Evolutionary conservation across 2,888 invertebrate species (phyloP), one percentile per base, ranked within the genome.

Genomic region (Pristionchus mayeri): DNA sequence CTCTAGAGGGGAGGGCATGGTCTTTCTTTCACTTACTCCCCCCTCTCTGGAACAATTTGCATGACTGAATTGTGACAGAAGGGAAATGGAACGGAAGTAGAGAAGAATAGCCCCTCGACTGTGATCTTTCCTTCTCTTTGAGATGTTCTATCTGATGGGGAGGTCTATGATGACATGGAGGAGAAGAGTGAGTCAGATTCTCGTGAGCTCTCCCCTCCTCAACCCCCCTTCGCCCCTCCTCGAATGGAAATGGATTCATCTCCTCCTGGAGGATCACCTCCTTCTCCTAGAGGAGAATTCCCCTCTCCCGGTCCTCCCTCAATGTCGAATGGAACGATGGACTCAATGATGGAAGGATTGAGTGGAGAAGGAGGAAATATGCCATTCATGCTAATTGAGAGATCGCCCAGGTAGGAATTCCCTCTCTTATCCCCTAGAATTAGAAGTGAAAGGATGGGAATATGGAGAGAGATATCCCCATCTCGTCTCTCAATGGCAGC

Each of bases 151-250:
- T 48, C 27, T 3, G 80, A 57, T 37, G 82, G 50, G 6, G 82
- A 82, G 37, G 63, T 34, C 3, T 50, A 30, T 21, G 50, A 63
- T 30, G 82, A 80, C 13, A 52, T 50, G 78, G 52, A 52, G 34
- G 52, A 57, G 57, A 57, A 80, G 34, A 50, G 37, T 52, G 21
- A 37, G 3, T 37, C 18, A 7, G 67, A 71, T 57, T 78, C 76
- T 16, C 76, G 76, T 50, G 76, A 78, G 30, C 24, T 78, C 2
- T 78, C 76, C 50, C 76, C 76, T 50, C 76, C 76, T 50, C 50
- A 48, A 50, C 76, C 76, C 30, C 76, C 76, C 13, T 78, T 78
- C 48, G 48, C 76, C 21, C 76, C 76, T 78, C 76, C 76, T 78
- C 76, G 76, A 30, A 78, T 78, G 76, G 21, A 13, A 3, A 24